Evolutionary conservation across 2,113 vertebrate species (phyloP).

Genomic region (Redunca redunca): DNA sequence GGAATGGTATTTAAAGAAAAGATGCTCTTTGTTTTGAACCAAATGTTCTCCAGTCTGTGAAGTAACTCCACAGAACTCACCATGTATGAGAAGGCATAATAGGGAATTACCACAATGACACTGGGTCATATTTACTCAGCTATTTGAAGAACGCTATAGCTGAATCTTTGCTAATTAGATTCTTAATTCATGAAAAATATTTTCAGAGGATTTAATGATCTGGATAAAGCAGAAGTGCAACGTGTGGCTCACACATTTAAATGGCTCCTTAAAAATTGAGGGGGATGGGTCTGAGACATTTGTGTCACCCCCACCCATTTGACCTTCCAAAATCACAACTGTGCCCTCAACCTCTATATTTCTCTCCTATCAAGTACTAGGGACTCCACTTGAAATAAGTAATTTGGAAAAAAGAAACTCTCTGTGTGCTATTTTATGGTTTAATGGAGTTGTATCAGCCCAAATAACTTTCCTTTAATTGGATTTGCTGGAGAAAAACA

Average conservation of each 20-base stretch:
- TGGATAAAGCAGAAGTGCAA: neutral
- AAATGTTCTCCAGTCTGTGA: neutral
- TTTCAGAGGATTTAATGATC: constrained; percentile 63
- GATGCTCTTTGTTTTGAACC: neutral
- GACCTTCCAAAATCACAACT: neutral
- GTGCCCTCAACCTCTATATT: neutral
- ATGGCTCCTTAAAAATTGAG: neutral
- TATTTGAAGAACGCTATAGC: constrained; percentile 67
- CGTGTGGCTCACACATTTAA: neutral
- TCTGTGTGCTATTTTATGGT: neutral
- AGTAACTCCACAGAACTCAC: neutral
- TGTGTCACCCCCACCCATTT: neutral
- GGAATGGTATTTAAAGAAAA: neutral
- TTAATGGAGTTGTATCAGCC: neutral
- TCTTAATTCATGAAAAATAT: constrained; percentile 66
- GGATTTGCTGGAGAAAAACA: neutral
- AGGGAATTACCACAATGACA: constrained; percentile 60
- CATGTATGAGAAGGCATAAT: neutral
- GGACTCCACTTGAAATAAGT: neutral
- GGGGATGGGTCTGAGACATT: neutral
- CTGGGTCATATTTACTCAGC: constrained; percentile 60
- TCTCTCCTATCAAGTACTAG: neutral
- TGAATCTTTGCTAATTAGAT: constrained; percentile 72
- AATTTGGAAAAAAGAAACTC: neutral
- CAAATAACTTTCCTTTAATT: neutral